Evolutionary conservation across 2,888 invertebrate genomes (phyloP), one percentile per base, ranked within the genome.

Genomic region (Hirtodrosophila confusa): DNA sequence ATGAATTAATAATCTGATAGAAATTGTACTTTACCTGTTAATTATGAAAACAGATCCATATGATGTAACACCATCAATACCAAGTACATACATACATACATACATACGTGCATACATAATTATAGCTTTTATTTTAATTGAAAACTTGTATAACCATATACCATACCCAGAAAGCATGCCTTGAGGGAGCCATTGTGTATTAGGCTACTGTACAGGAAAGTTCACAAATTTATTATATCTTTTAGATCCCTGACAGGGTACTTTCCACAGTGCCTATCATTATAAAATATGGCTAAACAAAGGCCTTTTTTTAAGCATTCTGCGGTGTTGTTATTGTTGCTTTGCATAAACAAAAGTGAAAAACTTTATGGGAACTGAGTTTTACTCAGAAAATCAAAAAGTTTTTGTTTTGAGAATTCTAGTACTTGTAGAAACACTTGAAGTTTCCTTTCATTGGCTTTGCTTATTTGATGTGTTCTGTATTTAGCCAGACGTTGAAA

Each of bases 1-100:
- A 78, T 63, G 55, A 56, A 45, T 80, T 50, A 62, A 47, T 63
- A 48, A 79, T 45, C 55, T 33, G 10, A 27, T 35, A 37, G 39
- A 23, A 27, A 36, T 40, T 36, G 24, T 11, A 36, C 50, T 33
- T 23, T 7, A 47, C 33, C 45, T 23, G 8, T 31, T 40, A 35
- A 48, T 61, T 61, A 35, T 60, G 23, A 60, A 31, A 35, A 40
- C 29, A 12, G 23, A 60, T 61, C 23, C n/a, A 6, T 39, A 33
- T 49, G 39, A 49, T 50, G 31, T 49, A 56, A 61, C 31, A 29
- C 2, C 58, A 44, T n/a, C 4, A 24, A 31, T 17, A 17, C 2
- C 8, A 58, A 4, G 31, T 9, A 31, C 7, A 31, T 31, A 9
- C 7, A 27, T 27, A 1, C 17, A 17, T 17, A 17, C 17, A 17